These are phyloP conservation scores for Brachyistius frenatus DNA, from an alignment of 2,113 vertebrate species.

Conservation along the genomic window DNA sequence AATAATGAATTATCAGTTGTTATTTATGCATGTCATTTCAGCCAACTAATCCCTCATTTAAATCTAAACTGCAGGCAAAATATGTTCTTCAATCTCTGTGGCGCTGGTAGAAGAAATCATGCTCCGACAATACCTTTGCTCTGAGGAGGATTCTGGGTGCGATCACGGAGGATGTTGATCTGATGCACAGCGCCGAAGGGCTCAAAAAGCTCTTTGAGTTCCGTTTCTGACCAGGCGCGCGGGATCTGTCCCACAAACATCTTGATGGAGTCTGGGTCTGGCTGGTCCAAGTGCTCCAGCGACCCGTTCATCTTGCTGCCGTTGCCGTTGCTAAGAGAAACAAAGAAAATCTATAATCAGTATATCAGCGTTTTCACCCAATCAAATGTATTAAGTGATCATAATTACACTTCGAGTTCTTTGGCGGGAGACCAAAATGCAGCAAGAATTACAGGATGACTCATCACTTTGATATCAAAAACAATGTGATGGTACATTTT, in stretches of 20 bases:
- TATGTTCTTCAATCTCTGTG: background rate
- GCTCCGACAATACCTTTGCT: constrained; percentile 90
- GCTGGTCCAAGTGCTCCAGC: constrained; percentile 97
- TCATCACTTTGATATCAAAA: no score
- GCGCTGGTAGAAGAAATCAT: no score
- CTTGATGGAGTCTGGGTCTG: constrained; percentile 98
- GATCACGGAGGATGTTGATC: constrained; percentile 98
- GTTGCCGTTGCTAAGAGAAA: constrained; percentile 90
- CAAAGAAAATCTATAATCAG: background rate
- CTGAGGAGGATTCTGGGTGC: constrained; percentile 98
- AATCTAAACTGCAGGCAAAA: background rate
- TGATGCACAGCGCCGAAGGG: constrained; percentile 97
- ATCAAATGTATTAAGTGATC: no score
- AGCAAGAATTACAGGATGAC: no score
- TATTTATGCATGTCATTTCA: no score
- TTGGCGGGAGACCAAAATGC: no score
- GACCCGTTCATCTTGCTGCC: constrained; percentile 98
- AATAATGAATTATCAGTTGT: no score
- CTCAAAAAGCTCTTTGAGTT: constrained; percentile 99
- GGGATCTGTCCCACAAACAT: constrained; percentile 99
- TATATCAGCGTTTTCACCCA: no score
- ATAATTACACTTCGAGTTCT: no score
- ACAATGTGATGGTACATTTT: no score
- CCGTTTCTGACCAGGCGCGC: constrained; percentile 96
- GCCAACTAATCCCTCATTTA: no score